These are phyloP conservation scores for Diceros bicornis DNA, from an alignment of 2,797 vertebrate species.

Conservation along the genomic window DNA sequence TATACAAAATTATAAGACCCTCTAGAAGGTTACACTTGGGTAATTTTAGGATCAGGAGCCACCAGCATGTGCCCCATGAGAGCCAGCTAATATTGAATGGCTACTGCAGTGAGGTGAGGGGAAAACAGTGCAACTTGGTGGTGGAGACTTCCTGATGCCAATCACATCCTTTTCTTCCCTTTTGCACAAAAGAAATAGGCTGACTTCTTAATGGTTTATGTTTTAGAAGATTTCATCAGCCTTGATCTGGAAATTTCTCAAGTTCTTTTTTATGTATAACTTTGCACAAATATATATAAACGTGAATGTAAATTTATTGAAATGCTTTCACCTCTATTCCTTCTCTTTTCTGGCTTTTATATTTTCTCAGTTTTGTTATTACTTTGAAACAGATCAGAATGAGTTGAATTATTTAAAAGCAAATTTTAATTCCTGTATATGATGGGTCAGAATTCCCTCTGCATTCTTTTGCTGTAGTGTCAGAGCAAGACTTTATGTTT, in stretches of 20 bases:
- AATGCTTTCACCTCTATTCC: conserved; percentile 49
- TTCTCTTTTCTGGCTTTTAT: conserved; percentile 32
- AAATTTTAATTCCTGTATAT: conserved; percentile 57
- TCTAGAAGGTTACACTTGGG: not conserved
- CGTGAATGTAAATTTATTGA: conserved; percentile 52
- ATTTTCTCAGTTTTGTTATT: conserved; percentile 62
- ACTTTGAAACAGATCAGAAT: conserved; percentile 54
- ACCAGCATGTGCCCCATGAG: not conserved
- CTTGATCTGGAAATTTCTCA: conserved; percentile 31
- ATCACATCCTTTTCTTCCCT: not conserved
- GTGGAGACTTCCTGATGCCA: not conserved
- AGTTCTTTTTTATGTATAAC: conserved; percentile 58
- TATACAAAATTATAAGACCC: not conserved
- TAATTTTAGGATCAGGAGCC: conserved; percentile 20
- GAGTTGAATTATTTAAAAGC: conserved; percentile 58
- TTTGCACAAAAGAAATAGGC: not conserved
- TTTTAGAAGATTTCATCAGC: conserved; percentile 67
- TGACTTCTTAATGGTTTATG: conserved; percentile 33
- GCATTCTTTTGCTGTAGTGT: conserved; percentile 44
- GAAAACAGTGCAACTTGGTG: not conserved
- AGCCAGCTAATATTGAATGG: not conserved
- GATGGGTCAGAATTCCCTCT: not conserved
- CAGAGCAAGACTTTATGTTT: conserved; percentile 40
- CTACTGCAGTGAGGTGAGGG: not conserved
- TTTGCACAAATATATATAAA: not conserved